A percentile compares a stretch with the other conserved stretches of the same genome.
phyloP scores from a whole-genome alignment of 2,797 vertebrate genomes.

The Bradypodion ventrale region DNA sequence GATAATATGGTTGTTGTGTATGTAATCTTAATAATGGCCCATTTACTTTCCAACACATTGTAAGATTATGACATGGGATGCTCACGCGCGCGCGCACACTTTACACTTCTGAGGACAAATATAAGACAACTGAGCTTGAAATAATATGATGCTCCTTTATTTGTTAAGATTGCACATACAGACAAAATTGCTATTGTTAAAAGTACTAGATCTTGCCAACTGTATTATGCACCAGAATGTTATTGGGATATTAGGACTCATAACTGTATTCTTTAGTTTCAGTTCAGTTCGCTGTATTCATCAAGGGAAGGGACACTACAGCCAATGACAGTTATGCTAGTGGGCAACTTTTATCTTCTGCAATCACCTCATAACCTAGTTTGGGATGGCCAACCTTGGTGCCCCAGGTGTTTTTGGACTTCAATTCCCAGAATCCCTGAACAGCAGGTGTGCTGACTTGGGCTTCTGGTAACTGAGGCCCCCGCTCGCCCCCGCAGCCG shows the following conservation, averaged over 20 bases:
- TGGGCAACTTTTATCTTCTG: not conserved
- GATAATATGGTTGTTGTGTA: conserved; percentile 67
- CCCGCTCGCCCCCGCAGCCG: no score
- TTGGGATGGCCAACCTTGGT: no score
- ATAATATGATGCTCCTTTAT: not conserved
- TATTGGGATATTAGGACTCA: not conserved
- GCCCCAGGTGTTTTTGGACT: no score
- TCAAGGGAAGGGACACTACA: no score
- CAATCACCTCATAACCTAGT: not conserved
- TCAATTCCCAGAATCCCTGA: no score
- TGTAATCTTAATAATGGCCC: conserved; percentile 73
- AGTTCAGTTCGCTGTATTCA: not conserved
- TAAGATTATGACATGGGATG: conserved; percentile 27
- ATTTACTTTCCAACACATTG: conserved; percentile 70
- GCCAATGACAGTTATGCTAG: not conserved
- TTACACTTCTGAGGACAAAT: not conserved
- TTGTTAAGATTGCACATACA: not conserved
- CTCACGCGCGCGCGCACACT: not conserved
- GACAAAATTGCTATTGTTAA: not conserved
- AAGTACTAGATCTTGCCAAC: not conserved
- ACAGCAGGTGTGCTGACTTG: no score
- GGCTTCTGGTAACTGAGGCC: no score
- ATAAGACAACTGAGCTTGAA: not conserved
- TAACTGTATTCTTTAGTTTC: not conserved
- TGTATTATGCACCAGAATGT: not conserved